Evolutionary conservation across 2,888 invertebrate species (phyloP), one percentile per base, ranked within the genome.

Genomic region (Cheilosia vulpina): DNA sequence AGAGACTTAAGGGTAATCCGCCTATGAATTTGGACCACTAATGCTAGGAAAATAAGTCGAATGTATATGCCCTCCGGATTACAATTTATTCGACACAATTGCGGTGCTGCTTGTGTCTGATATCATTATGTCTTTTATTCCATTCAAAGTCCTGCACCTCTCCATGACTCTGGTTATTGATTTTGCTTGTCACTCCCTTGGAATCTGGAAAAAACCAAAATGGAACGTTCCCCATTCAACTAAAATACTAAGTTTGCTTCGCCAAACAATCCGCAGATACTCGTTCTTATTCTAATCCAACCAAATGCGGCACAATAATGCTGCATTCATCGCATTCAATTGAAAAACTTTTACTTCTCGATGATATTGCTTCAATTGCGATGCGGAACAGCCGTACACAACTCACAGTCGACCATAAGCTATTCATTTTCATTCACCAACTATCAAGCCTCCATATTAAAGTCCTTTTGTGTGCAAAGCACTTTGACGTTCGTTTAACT

Each of bases 401-500:
- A 43, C 55, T 15, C n/a, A 65, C n/a, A 47, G 11, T 24, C 65
- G 53, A 60, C n/a, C 34, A n/a, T n/a, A 69, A 52, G 43, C 19
- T 43, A 5, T 34, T 34, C 38, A 45, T 50, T 27, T 69, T 72
- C 66, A 73, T 53, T 43, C 60, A 43, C 19, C 34, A 66, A 60
- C 71, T 58, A 72, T 62, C 43, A 47, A 80, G 72, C 76, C 43
- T 50, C 80, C 85, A 80, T 72, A 85, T 76, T 76, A 68, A 68
- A 85, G 79, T 80, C 76, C 80, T 72, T 72, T 85, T 85, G 85
- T 85, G 62, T 80, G 85, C 71, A 50, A 75, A 85, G 72, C 85
- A 85, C 85, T 85, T 80, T 85, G 85, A 85, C 85, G 85, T 85
- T 63, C 85, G 72, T 80, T 77, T 71, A 80, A 77, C 75, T 85